Evolutionary conservation across 1,140 invertebrate species (phyloP).

Genomic region (Drosophila lowei): DNA sequence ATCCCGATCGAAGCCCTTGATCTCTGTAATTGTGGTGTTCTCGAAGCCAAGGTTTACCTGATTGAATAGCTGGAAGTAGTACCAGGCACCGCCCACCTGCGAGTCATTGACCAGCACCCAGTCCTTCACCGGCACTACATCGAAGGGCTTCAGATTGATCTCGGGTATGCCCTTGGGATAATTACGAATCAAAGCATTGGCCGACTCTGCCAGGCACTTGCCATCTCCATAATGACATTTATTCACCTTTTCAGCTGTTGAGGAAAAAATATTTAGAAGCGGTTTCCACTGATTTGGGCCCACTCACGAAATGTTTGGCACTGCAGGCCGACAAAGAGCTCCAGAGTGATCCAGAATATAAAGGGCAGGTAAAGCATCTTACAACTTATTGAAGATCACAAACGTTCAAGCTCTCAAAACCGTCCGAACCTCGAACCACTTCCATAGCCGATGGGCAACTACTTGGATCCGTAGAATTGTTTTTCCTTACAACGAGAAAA

Average conservation of each 20-base stretch:
- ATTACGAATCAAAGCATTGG: conserved; percentile 40
- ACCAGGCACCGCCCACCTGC: conserved; percentile 53
- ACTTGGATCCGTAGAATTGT: conserved; percentile 14
- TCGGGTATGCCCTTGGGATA: conserved; percentile 61
- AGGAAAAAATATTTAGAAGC: neutral
- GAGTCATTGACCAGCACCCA: conserved; percentile 51
- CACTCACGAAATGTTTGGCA: conserved; percentile 50
- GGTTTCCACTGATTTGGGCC: neutral
- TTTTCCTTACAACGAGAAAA: conserved; percentile 1
- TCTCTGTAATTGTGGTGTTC: conserved; percentile 62
- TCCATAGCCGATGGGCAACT: conserved; percentile 21
- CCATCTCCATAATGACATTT: conserved; percentile 61
- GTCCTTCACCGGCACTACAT: conserved; percentile 49
- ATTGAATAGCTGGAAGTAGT: conserved; percentile 46
- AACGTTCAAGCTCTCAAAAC: conserved; percentile 1
- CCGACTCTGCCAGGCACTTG: conserved; percentile 44
- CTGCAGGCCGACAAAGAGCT: conserved; percentile 18
- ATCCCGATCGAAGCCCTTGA: conserved; percentile 56
- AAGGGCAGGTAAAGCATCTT: conserved; percentile 37
- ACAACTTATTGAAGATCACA: neutral
- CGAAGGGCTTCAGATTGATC: conserved; percentile 49
- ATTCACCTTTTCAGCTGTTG: conserved; percentile 38
- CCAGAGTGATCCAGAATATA: conserved; percentile 16
- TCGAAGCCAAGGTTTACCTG: conserved; percentile 63
- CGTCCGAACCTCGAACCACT: conserved; percentile 27